A percentile compares a stretch with the other conserved stretches of the same genome.
Evolutionary conservation across 2,113 vertebrate species (phyloP).

Genomic region (Origma solitaria): DNA sequence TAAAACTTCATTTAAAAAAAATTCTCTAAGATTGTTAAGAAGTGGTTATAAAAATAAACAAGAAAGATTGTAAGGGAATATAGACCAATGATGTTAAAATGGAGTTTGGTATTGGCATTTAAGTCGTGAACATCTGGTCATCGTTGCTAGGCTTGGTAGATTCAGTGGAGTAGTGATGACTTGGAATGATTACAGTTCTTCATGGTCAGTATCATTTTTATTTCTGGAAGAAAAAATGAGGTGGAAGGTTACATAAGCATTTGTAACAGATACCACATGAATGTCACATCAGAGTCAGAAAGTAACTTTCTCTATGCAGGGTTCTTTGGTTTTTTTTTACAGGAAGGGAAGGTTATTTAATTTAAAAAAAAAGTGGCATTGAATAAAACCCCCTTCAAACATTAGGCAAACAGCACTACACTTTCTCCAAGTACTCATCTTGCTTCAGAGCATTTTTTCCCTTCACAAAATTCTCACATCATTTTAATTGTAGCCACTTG

Average conservation of each 20-base stretch:
- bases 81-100: constrained; percentile 69
- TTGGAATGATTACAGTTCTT: constrained; percentile 69
- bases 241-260: background rate
- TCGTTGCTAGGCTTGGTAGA: constrained; percentile 37
- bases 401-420: background rate
- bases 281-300: background rate
- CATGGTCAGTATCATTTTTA: constrained; percentile 15
- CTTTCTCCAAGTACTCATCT: background rate
- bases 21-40: constrained; percentile 80
- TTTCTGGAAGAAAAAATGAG: constrained; percentile 50
- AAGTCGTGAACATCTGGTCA: constrained; percentile 62
- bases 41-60: constrained; percentile 84
- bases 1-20: constrained; percentile 54
- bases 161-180: constrained; percentile 46
- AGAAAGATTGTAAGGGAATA: constrained; percentile 55
- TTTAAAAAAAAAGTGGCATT: background rate
- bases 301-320: background rate
- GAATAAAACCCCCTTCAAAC: background rate
- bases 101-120: constrained; percentile 74
- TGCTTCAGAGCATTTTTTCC: background rate
- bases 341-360: background rate
- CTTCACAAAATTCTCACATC: background rate
- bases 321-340: background rate
- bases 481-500: background rate
- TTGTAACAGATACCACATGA: background rate